Evolutionary conservation across 2,888 invertebrate genomes (phyloP), one percentile per base, ranked within the genome.

Genomic region (Emmelina monodactyla): DNA sequence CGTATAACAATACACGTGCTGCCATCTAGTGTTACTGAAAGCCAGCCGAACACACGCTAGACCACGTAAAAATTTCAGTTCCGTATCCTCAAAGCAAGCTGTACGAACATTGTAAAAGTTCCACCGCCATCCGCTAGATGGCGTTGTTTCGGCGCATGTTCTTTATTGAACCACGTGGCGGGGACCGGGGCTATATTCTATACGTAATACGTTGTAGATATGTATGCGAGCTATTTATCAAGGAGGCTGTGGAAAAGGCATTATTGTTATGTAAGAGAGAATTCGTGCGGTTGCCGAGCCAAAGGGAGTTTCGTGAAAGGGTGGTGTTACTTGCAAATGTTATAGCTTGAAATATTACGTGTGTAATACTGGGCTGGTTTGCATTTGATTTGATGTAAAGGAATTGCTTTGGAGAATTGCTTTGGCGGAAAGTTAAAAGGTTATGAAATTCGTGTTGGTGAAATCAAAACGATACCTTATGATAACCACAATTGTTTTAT

Each of bases 181-280:
- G 43, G 42, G 41, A 51, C 50, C 39, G 42, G 44, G 36, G 37
- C 40, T 42, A 39, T 42, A 37, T 43, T 43, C 39, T 49, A 47
- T 33, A 35, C 33, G 47, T 44, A 19, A 32, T 32, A 25, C 37
- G 37, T 39, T 38, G n/a, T n/a, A n/a, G n/a, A 45, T 47, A 42
- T 46, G 45, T 51, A 47, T 47, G 29, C 43, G 36, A 33, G 46
- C 50, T 59, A 58, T 62, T 58, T 58, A 59, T 62, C 57, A 61
- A 51, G 55, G 57, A 61, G 55, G 58, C 58, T 62, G 62, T 62
- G 63, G 62, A 56, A 59, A 54, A 67, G 60, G 67, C 65, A 73
- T 72, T 68, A 73, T 73, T 75, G 75, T 78, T 76, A 75, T 75
- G 75, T 78, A 75, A 75, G 69, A 68, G 63, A 58, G 62, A 64